These are phyloP conservation scores for Phania funesta DNA, from an alignment of 2,888 invertebrate species.

Conservation along the genomic window DNA sequence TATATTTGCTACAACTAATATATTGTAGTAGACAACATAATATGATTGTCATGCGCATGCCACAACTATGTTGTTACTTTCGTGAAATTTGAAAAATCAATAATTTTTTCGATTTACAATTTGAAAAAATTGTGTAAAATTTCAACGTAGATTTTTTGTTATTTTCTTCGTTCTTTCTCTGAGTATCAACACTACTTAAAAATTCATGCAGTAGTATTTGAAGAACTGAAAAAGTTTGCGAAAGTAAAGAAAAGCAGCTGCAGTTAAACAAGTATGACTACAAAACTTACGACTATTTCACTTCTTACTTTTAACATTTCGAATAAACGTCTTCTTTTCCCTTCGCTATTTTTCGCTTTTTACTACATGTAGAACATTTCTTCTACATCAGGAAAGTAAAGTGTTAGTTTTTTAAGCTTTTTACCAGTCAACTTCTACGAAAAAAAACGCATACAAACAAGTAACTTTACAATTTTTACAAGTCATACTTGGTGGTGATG, in stretches of 20 bases:
- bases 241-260: constrained; percentile 35
- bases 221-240: constrained; percentile 24
- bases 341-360: not conserved
- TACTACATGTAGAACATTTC: constrained; percentile 19
- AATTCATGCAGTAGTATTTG: constrained; percentile 25
- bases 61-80: too few relatives aligned
- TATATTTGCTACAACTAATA: too few relatives aligned
- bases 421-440: constrained; percentile 44
- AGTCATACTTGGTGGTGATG: not conserved
- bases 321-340: constrained; percentile 11
- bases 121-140: too few relatives aligned
- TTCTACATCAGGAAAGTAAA: constrained; percentile 39
- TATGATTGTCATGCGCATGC: too few relatives aligned
- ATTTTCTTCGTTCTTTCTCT: constrained; percentile 2
- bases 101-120: too few relatives aligned
- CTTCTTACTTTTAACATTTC: constrained; percentile 49
- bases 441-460: not conserved
- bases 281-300: constrained; percentile 54
- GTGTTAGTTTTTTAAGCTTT: constrained; percentile 41
- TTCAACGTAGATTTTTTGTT: constrained; percentile 31
- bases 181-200: constrained; percentile 45
- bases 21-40: too few relatives aligned
- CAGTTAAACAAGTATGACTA: constrained; percentile 48
- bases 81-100: too few relatives aligned
- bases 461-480: constrained; percentile 4